Evolutionary conservation across 2,113 vertebrate species (phyloP).

Genomic region (Channa argus): DNA sequence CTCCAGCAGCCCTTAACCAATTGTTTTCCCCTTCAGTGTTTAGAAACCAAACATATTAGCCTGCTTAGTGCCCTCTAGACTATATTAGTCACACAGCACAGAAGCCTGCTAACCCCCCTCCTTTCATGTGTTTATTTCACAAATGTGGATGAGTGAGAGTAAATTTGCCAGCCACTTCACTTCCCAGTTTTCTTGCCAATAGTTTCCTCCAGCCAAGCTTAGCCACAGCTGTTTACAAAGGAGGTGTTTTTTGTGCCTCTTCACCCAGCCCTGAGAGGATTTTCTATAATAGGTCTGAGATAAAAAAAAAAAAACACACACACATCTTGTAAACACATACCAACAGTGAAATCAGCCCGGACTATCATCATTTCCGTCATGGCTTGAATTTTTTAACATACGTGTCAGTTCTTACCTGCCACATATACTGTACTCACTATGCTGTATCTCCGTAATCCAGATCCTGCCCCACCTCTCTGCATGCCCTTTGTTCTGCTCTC

Average conservation of each 20-base stretch:
- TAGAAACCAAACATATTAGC: conserved; percentile 70
- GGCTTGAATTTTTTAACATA: too few species aligned
- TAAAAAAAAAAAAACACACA: background rate
- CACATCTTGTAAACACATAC: conserved; percentile 35
- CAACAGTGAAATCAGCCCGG: background rate
- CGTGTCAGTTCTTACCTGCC: too few species aligned
- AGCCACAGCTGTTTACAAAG: conserved; percentile 63
- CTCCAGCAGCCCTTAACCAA: conserved; percentile 45
- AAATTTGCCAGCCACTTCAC: conserved; percentile 65
- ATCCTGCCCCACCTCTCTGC: too few species aligned
- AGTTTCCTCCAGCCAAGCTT: conserved; percentile 54
- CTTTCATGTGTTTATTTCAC: conserved; percentile 67
- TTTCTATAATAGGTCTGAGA: conserved; percentile 27
- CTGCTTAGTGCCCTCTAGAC: conserved; percentile 67
- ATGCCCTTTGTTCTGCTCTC: too few species aligned
- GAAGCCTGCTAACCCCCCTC: conserved; percentile 38
- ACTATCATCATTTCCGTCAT: too few species aligned
- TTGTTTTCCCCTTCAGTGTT: conserved; percentile 58
- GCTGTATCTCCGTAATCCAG: too few species aligned
- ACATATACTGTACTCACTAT: too few species aligned
- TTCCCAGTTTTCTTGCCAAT: conserved; percentile 60
- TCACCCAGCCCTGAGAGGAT: conserved; percentile 10
- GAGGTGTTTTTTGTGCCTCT: conserved; percentile 52
- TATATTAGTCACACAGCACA: conserved; percentile 69
- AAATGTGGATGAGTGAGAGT: conserved; percentile 69